These are phyloP conservation scores for Meriones unguiculatus DNA, from an alignment of 2,113 vertebrate genomes.

Conservation along the genomic window DNA sequence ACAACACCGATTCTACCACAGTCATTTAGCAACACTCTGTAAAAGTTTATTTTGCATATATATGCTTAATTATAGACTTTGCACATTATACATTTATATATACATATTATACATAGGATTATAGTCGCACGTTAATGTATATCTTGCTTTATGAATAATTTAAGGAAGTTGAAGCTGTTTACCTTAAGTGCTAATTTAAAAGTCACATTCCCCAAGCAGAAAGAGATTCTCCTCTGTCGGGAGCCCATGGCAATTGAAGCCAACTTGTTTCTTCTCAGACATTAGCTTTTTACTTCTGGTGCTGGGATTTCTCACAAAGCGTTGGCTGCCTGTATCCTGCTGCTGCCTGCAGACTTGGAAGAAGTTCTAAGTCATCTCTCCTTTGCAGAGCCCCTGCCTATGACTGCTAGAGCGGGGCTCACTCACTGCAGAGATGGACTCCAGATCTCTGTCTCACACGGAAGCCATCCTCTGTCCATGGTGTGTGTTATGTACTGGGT, in stretches of 20 bases:
- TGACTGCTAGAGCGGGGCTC: not conserved
- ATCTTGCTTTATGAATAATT: conserved; percentile 20
- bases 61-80: conserved; percentile 20
- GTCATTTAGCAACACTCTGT: not conserved
- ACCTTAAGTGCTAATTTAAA: not conserved
- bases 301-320: not conserved
- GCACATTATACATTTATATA: conserved; percentile 18
- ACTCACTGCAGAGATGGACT: conserved; percentile 23
- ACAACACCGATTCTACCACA: not conserved
- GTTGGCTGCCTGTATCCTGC: conserved; percentile 42
- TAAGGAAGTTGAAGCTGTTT: conserved; percentile 45
- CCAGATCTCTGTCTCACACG: not conserved
- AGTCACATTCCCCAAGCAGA: not conserved
- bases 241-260: not conserved
- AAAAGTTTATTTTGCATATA: conserved; percentile 34
- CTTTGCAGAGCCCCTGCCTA: conserved; percentile 67
- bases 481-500: not conserved
- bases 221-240: not conserved
- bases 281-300: not conserved
- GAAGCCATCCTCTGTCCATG: conserved; percentile 24
- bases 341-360: conserved; percentile 76
- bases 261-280: not conserved
- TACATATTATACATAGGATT: not conserved
- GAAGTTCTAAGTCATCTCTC: conserved; percentile 69
- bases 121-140: not conserved